These are phyloP conservation scores for Adineta ricciae DNA, from an alignment of 2,888 invertebrate genomes.

Conservation along the genomic window DNA sequence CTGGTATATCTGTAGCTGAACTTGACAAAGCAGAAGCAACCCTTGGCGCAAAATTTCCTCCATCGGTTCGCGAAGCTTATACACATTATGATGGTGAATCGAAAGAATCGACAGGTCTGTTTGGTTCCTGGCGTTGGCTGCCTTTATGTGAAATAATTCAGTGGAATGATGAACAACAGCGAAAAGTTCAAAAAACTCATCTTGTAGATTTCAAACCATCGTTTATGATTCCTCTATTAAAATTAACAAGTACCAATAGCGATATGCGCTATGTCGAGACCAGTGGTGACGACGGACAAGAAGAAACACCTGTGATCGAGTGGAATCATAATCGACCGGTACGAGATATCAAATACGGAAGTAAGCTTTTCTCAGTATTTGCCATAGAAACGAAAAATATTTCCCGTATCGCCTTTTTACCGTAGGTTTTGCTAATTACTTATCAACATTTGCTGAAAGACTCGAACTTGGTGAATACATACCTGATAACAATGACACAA, in stretches of 20 bases:
- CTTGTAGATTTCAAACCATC: slow-evolving; percentile 4
- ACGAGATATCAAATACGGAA: slow-evolving; percentile 16
- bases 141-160: background rate
- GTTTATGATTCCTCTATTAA: slow-evolving; percentile 6
- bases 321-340: background rate
- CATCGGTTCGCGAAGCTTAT: slow-evolving; percentile 12
- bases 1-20: background rate
- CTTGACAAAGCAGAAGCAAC: background rate
- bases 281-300: background rate
- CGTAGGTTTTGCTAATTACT: background rate
- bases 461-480: background rate
- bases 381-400: background rate
- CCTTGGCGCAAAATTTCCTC: background rate
- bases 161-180: slow-evolving; percentile 13
- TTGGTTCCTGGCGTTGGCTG: slow-evolving; percentile 16
- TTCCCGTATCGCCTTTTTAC: background rate
- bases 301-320: background rate
- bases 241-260: background rate
- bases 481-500: background rate
- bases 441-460: slow-evolving; percentile 20
- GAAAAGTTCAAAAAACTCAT: background rate
- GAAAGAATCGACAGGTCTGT: background rate
- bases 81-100: slow-evolving; percentile 4
- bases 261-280: slow-evolving; percentile 17
- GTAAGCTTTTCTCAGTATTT: background rate